A percentile compares a stretch with the other conserved stretches of the same genome.
phyloP scores from a whole-genome alignment of 1,140 invertebrate species.

The Tenebrio molitor region DNA sequence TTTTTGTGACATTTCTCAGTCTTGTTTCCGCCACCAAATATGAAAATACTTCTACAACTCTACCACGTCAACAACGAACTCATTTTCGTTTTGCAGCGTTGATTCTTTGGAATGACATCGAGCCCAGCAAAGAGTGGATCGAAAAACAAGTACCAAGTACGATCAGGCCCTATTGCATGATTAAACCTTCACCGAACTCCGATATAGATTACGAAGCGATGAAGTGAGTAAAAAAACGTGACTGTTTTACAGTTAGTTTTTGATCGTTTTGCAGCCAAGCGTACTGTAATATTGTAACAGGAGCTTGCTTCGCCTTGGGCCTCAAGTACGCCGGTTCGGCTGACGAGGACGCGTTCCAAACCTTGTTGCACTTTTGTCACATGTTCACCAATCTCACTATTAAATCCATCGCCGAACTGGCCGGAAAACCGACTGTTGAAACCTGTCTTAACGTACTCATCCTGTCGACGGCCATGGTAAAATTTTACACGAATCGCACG shows the following conservation, averaged over 20 bases:
- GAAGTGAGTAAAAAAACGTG: conserved; percentile 73
- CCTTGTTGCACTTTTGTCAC: conserved; percentile 77
- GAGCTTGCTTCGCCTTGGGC: conserved; percentile 94
- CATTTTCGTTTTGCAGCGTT: conserved; percentile 65
- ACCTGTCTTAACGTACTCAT: conserved; percentile 89
- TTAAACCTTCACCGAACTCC: conserved; percentile 75
- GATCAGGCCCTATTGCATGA: conserved; percentile 79
- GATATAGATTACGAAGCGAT: conserved; percentile 94
- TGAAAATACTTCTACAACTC: no score
- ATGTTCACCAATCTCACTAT: conserved; percentile 76
- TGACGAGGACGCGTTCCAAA: conserved; percentile 84
- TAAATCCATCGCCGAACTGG: conserved; percentile 85
- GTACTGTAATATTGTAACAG: conserved; percentile 95
- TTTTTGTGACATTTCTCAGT: no score
- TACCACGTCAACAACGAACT: background rate
- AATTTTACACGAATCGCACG: conserved; percentile 51
- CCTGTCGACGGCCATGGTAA: conserved; percentile 83
- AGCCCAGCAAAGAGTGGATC: conserved; percentile 88
- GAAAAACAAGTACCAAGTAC: conserved; percentile 85
- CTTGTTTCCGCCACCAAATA: no score
- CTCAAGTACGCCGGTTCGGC: conserved; percentile 94
- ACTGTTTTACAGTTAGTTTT: conserved; percentile 6
- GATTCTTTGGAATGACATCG: conserved; percentile 89
- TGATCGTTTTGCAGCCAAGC: conserved; percentile 80
- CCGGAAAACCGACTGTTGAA: conserved; percentile 91